Base-by-base conservation (phyloP, 2,888 invertebrate genomes). In the Sesamia inferens region DNA sequence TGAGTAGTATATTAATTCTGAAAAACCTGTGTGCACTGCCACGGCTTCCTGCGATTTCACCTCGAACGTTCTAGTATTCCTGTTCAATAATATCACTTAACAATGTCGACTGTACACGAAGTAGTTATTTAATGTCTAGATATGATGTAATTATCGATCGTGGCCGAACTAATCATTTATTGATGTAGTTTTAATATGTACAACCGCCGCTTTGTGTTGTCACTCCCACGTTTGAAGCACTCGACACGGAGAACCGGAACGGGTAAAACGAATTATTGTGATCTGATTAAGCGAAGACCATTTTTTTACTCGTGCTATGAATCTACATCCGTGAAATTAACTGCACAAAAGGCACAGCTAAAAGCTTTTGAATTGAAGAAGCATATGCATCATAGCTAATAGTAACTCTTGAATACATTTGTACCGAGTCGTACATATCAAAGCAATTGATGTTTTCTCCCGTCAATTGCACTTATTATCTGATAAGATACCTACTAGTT, bases 81-180 rank as follows among this genome's bases (percentile, higher is more conserved):
- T 86, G 88, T 91, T 89, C 90, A 87, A 91, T 90, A 81, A 87
- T 90, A 90, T 88, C 90, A 91, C 85, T 87, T 88, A 85, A 87
- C 87, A 84, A 85, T 78, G 84, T 86, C 81, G 79, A 82, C 87
- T 85, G 82, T 89, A 89, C 89, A 89, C 87, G 84, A 76, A 88
- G 87, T 89, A 91, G 90, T 88, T 87, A 88, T 75, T 81, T 78
- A 77, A 77, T 76, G 76, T 85, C 81, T 77, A 84, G 81, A 78
- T 61, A 64, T 77, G 64, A 76, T 88, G 89, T 88, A 84, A 85
- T 87, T 90, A 94, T 94, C 90, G 94, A 94, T 93, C 92, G 91
- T 88, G 83, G 87, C 84, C 82, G 73, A 81, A 85, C 84, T 87
- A 85, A 88, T 90, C 80, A 88, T 82, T 79, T 74, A 88, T 77